Evolutionary conservation across 2,113 vertebrate genomes (phyloP), one percentile per base, ranked within the genome.

Genomic region (Poeciliopsis occidentalis): DNA sequence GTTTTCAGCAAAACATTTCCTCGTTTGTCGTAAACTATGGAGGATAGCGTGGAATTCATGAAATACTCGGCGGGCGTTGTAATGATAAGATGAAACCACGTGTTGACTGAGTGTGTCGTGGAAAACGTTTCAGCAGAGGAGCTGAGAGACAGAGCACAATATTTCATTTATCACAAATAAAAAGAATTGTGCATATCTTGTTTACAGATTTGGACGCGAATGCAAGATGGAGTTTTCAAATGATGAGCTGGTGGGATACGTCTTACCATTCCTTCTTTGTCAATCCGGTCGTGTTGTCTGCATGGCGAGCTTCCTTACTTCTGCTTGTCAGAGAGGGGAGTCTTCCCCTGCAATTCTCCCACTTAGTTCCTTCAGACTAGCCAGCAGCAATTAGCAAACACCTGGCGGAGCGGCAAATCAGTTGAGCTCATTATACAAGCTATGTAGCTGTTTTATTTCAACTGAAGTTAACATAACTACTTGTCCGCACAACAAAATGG

Each of bases 21-120:
- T 79, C 44, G 74, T 91, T 84, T 83, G 61, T 79, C 73, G n/a
- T 62, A 68, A 88, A 84, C 67, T 73, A 64, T 26, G 37, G 68
- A 80, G 10, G 73, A 86, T 72, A 75, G 64, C 64, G 75, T 41
- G 22, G 34, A 70, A 71, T 77, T 81, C 31, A 15, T 15, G 37
- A 64, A 67, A 71, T 4, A 30, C 19, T 34, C 17, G 27, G n/a
- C 67, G 3, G 34, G 41, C 8, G 75, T 63, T 78, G 12, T 61
- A 13, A 6, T 47, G 73, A 79, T 69, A 54, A 63, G 31, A 80
- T 47, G 32, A 84, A 84, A 69, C 68, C 44, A 44, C 44, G 57
- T 64, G 69, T 76, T 31, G 44, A 63, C 44, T 67, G 74, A 54
- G 63, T 32, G 30, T 26, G n/a, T 60, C 44, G 65, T 62, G 63